phyloP scores from a whole-genome alignment of 2,888 invertebrate genomes.

The Stenodera caucasica region DNA sequence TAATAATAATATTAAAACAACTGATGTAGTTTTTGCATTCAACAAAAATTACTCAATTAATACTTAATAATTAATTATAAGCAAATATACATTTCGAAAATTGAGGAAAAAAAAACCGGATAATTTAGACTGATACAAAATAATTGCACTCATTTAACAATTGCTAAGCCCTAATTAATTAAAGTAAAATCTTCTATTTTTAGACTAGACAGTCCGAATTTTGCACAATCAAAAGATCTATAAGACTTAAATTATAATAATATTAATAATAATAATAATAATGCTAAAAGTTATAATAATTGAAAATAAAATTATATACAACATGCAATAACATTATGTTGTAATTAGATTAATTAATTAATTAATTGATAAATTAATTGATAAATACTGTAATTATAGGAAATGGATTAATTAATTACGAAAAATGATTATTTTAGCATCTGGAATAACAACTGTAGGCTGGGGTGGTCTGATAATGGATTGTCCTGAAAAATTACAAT shows the following conservation, averaged over 20 bases:
- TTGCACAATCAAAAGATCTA: constrained; percentile 31
- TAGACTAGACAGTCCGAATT: constrained; percentile 47
- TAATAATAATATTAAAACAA: constrained; percentile 4
- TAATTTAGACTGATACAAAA: constrained; percentile 29
- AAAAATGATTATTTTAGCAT: constrained; percentile 38
- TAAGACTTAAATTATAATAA: constrained; percentile 8
- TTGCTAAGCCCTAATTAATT: constrained; percentile 3
- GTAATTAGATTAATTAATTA: constrained; percentile 16
- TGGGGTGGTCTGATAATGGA: constrained; percentile 51
- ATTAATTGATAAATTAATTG: constrained; percentile 31
- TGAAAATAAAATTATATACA: constrained; percentile 24
- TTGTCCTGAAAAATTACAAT: constrained; percentile 48
- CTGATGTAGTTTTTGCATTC: constrained; percentile 23
- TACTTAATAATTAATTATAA: constrained; percentile 14
- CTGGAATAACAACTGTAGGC: constrained; percentile 50
- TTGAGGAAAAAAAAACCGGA: too few relatives aligned
- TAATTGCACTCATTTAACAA: constrained; percentile 19
- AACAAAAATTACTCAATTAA: constrained; percentile 22
- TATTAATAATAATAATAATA: too few relatives aligned
- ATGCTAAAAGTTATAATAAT: constrained; percentile 7
- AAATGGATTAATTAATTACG: constrained; percentile 13
- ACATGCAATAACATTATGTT: constrained; percentile 28
- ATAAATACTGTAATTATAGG: constrained; percentile 30
- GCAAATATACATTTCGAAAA: constrained; percentile 16
- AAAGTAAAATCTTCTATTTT: constrained; percentile 16